Evolutionary conservation across 2,797 vertebrate species (phyloP).

Genomic region (Rhinophrynus dorsalis): DNA sequence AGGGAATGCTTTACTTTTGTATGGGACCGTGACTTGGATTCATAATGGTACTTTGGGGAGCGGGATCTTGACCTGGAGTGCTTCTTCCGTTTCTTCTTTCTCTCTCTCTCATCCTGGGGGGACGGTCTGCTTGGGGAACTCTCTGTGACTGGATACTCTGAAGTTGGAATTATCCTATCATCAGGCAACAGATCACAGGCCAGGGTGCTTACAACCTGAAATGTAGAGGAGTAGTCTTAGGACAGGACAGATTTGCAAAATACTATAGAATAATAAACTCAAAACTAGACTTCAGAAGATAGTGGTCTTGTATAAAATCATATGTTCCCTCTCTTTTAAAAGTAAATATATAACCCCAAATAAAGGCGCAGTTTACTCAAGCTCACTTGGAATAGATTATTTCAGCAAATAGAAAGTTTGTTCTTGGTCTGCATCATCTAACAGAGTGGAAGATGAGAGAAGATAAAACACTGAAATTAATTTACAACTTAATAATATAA

Average conservation of each 20-base stretch:
- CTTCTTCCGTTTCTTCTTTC: slow-evolving; percentile 92
- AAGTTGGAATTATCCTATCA: slow-evolving; percentile 59
- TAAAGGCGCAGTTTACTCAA: too few species aligned
- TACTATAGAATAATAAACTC: too few species aligned
- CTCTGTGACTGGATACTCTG: slow-evolving; percentile 61
- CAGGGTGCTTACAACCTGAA: slow-evolving; percentile 47
- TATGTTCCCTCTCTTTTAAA: slow-evolving; percentile 13
- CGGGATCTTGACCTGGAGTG: slow-evolving; percentile 80
- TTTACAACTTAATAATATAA: too few species aligned
- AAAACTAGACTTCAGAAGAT: too few species aligned
- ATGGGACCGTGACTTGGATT: slow-evolving; percentile 70
- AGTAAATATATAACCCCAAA: too few species aligned
- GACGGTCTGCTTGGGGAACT: slow-evolving; percentile 68
- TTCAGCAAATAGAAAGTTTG: too few species aligned
- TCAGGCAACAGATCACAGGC: slow-evolving; percentile 58
- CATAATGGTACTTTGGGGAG: slow-evolving; percentile 69
- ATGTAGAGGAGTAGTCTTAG: neutral
- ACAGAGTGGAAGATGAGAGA: too few species aligned
- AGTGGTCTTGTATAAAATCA: too few species aligned
- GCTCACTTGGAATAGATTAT: too few species aligned
- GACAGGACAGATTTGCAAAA: too few species aligned
- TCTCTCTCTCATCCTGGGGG: slow-evolving; percentile 77
- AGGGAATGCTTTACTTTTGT: slow-evolving; percentile 87
- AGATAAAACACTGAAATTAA: too few species aligned
- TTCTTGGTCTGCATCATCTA: too few species aligned